Conservation (phyloP, 2,888 invertebrate species). For the Drosophila kanekoi region DNA sequence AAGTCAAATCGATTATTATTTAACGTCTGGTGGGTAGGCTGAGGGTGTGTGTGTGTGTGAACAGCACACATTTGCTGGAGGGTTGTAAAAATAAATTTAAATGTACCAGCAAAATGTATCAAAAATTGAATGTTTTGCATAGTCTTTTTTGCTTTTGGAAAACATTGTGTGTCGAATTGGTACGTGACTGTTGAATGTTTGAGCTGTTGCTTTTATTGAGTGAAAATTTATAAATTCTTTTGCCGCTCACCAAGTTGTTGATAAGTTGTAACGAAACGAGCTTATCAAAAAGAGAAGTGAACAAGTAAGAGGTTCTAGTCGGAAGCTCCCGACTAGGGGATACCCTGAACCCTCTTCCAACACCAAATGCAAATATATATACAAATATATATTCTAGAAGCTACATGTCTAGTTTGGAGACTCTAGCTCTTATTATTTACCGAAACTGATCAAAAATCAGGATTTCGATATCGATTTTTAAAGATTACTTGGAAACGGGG, state of each 20-base stretch:
- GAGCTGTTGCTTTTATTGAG: conserved; percentile 40
- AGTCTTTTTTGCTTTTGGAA: conserved; percentile 13
- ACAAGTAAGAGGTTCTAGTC: too few relatives aligned
- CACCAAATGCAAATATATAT: too few relatives aligned
- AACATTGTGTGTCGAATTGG: conserved; percentile 45
- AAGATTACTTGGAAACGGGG: too few relatives aligned
- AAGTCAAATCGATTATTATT: conserved; percentile 81
- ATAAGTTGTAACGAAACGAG: conserved; percentile 24
- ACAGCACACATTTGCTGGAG: conserved; percentile 47
- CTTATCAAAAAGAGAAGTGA: background rate
- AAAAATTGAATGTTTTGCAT: conserved; percentile 65
- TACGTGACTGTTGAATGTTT: conserved; percentile 65
- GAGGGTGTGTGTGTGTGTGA: conserved; percentile 5
- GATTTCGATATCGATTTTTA: too few relatives aligned
- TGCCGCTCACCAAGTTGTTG: conserved; percentile 8
- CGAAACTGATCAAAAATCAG: too few relatives aligned
- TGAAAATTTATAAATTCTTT: conserved; percentile 24
- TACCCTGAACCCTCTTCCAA: too few relatives aligned
- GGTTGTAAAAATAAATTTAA: conserved; percentile 69
- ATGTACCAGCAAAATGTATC: conserved; percentile 67
- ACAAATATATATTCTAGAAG: too few relatives aligned
- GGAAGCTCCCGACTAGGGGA: too few relatives aligned
- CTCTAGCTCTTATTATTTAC: too few relatives aligned
- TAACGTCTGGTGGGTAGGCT: conserved; percentile 61
- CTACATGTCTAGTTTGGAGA: too few relatives aligned